phyloP scores from a whole-genome alignment of 2,888 invertebrate species.

The Elmis aenea region DNA sequence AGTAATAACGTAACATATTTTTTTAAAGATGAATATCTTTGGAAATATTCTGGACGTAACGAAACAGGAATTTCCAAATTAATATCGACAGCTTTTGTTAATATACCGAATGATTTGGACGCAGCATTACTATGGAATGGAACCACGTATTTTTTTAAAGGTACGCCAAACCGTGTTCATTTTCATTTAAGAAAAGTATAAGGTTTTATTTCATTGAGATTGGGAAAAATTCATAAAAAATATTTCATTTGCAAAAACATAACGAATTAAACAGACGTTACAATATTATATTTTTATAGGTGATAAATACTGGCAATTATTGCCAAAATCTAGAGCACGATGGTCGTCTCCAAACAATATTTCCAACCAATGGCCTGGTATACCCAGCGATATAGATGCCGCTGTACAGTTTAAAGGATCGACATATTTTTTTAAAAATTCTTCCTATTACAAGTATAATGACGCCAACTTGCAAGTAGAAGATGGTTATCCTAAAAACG shows the following conservation, averaged over 20 bases:
- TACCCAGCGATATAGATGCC: conserved; percentile 15
- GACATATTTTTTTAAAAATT: conserved; percentile 15
- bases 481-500: conserved; percentile 6
- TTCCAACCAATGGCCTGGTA: conserved; percentile 13
- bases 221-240: too few species aligned
- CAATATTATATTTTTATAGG: too few species aligned
- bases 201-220: too few species aligned
- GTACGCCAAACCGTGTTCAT: too few species aligned
- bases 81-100: conserved; percentile 15
- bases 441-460: conserved; percentile 8
- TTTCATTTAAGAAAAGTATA: too few species aligned
- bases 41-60: too few species aligned
- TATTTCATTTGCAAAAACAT: too few species aligned
- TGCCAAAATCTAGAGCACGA: too few species aligned
- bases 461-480: conserved; percentile 3
- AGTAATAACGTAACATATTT: conserved; percentile 15
- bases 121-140: conserved; percentile 14
- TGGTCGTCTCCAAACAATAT: too few species aligned
- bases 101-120: conserved; percentile 17
- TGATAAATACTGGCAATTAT: too few species aligned
- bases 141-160: conserved; percentile 17
- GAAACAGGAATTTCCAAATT: conserved; percentile 6
- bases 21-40: conserved; percentile 14
- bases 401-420: conserved; percentile 5
- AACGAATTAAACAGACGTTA: too few species aligned